A percentile compares a stretch with the other conserved stretches of the same genome.
Evolutionary conservation across 2,888 invertebrate genomes (phyloP).

Genomic region (Sphaeridia pumilis): DNA sequence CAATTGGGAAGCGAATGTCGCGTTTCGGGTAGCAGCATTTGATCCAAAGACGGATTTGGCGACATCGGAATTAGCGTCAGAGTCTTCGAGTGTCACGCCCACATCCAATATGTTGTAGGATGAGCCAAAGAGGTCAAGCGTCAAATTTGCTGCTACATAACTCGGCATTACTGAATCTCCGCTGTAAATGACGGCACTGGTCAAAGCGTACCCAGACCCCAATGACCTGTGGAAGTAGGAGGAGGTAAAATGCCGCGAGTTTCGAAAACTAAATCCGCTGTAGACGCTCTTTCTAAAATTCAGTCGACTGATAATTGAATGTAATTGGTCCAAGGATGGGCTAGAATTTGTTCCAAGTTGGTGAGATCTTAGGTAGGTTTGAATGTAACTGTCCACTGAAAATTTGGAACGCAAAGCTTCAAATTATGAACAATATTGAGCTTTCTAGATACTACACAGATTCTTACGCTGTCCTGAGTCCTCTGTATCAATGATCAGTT

Average conservation of each 20-base stretch:
- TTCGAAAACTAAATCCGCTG: too few species aligned
- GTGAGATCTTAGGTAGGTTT: conserved; percentile 65
- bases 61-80: too few species aligned
- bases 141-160: conserved; percentile 58
- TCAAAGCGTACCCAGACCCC: conserved; percentile 56
- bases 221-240: conserved; percentile 56
- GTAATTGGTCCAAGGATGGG: conserved; percentile 55
- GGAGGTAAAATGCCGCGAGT: conserved; percentile 54
- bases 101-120: conserved; percentile 61
- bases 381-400: conserved; percentile 74
- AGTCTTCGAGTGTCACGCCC: conserved; percentile 11
- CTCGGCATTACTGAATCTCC: conserved; percentile 68
- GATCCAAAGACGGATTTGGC: too few species aligned
- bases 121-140: conserved; percentile 65
- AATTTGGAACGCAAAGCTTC: not conserved
- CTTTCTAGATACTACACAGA: too few species aligned
- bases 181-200: conserved; percentile 64
- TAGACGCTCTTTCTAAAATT: conserved; percentile 51
- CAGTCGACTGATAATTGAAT: conserved; percentile 38
- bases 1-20: too few species aligned
- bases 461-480: conserved; percentile 58
- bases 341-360: conserved; percentile 65
- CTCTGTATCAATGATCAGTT: conserved; percentile 46
- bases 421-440: too few species aligned
- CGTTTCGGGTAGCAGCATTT: too few species aligned